phyloP scores from a whole-genome alignment of 2,113 vertebrate species.

The Galemys pyrenaicus region DNA sequence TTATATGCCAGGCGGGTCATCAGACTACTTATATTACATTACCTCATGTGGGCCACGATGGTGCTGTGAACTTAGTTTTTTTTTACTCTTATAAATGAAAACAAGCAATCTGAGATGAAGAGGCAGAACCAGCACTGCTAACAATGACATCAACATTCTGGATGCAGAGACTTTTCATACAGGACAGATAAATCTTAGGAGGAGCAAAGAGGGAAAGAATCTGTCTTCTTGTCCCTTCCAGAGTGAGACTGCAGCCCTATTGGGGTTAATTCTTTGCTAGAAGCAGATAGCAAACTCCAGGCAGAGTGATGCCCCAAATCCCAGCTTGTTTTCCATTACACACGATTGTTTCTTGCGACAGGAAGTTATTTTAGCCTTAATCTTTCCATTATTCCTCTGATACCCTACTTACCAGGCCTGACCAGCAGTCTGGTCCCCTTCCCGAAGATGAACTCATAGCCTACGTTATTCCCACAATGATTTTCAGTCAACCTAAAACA shows the following conservation, averaged over 20 bases:
- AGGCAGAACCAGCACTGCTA: neutral
- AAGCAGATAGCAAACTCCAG: neutral
- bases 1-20: neutral
- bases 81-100: neutral
- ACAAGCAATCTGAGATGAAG: neutral
- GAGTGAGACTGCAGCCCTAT: neutral
- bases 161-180: neutral
- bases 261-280: neutral
- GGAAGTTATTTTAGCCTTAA: neutral
- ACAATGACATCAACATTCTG: neutral
- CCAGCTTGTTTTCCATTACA: neutral
- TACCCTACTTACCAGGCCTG: conserved; percentile 68
- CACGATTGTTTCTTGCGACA: neutral
- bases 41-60: neutral
- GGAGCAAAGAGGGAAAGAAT: neutral
- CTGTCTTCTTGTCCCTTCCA: neutral
- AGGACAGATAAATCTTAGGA: neutral
- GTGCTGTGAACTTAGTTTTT: neutral
- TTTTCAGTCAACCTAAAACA: conserved; percentile 53
- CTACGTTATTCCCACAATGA: conserved; percentile 64
- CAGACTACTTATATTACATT: neutral
- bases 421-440: conserved; percentile 72
- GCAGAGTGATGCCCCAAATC: neutral
- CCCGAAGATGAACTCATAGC: conserved; percentile 54
- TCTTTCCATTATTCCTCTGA: neutral